These are phyloP conservation scores for Armadillidium nasatum DNA, from an alignment of 1,140 invertebrate species.

Conservation along the genomic window DNA sequence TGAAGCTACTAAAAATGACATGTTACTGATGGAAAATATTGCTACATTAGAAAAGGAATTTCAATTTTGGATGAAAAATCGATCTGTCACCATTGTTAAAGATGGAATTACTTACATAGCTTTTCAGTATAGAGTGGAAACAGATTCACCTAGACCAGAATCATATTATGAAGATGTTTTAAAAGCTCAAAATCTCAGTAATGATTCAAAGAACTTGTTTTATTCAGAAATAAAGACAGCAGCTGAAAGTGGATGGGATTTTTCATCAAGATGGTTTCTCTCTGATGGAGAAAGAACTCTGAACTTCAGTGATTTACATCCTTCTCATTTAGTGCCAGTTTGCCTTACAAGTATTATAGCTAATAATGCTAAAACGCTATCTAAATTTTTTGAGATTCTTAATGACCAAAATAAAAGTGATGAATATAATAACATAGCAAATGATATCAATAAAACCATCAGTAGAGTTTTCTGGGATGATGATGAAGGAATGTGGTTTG, in stretches of 20 bases:
- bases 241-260: constrained; percentile 92
- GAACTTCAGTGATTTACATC: constrained; percentile 51
- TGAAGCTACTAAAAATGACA: constrained; percentile 62
- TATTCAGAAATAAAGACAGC: constrained; percentile 73
- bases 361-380: constrained; percentile 71
- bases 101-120: constrained; percentile 58
- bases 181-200: constrained; percentile 44
- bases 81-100: constrained; percentile 65
- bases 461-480: constrained; percentile 74
- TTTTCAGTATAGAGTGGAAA: constrained; percentile 59
- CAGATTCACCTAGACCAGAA: constrained; percentile 74
- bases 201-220: constrained; percentile 55
- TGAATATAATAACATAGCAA: constrained; percentile 61
- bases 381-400: constrained; percentile 62
- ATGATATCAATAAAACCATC: constrained; percentile 63
- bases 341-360: constrained; percentile 77
- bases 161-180: constrained; percentile 67
- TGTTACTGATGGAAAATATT: constrained; percentile 60
- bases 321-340: constrained; percentile 68
- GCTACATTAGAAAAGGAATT: constrained; percentile 62
- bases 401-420: constrained; percentile 60
- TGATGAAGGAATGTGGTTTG: constrained; percentile 77
- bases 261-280: constrained; percentile 82
- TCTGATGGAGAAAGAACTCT: constrained; percentile 50
- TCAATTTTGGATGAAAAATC: constrained; percentile 24